Evolutionary conservation across 64 coral and sea anemone genomes (phyloP), one percentile per base, ranked within the genome.

Genomic region (Cladopsammia gracilis): DNA sequence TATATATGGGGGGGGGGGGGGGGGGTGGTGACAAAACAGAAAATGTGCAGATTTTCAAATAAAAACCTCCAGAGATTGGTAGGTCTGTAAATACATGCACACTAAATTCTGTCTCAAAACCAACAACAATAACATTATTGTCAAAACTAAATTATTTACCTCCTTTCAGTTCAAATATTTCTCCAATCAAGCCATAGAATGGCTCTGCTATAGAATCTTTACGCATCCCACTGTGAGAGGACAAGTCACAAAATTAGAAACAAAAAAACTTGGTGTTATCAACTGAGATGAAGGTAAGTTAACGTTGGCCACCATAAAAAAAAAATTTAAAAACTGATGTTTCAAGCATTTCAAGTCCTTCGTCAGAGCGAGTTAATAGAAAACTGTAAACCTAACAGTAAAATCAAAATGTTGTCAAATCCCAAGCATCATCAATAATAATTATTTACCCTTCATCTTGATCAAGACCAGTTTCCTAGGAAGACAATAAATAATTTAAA

Each of bases 131-230:
- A 56, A 7, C 7, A 56, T 56, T 1, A 56, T 56, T 10, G 53
- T 16, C 4, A 64, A 16, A 16, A 42, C 0, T 43, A 19, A 9
- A 73, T 70, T 86, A n/a, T n/a, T n/a, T n/a, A 99, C 98, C 98
- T 94, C 94, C 98, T 91, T 99, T 99, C 6, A 99, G 89, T 16
- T 99, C 98, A 94, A 99, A 99, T 48, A 99, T 79, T 92, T 99
- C 98, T 25, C 98, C 91, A 91, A 96, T 96, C 18, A 99, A 86
- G 73, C 79, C 72, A 94, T 99, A 99, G 48, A 99, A 86, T 7
- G 98, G 98, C 65, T 99, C 98, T 72, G 98, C 98, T 52, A 99
- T 99, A 54, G 94, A 99, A 88, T 99, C 98, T 70, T 99, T 99
- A 50, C 84, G 92, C 11, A 95, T 57, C 0, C 70, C 34, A 64